Evolutionary conservation across 2,888 invertebrate genomes (phyloP), one percentile per base, ranked within the genome.

Genomic region (Tethea ocularis): DNA sequence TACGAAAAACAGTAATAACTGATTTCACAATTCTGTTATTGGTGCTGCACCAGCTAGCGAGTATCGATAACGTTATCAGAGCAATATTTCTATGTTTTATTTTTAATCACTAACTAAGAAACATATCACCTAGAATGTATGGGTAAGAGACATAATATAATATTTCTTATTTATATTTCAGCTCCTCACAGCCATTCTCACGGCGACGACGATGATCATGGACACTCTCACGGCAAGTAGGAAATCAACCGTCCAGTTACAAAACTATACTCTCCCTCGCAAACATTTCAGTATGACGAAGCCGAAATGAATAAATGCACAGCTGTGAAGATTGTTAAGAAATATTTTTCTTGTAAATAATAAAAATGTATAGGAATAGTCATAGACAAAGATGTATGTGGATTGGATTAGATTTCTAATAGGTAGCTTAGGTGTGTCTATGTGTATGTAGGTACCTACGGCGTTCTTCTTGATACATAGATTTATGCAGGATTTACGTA

Each of bases 131-230:
- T 38, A 10, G 24, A 29, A 15, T 60, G 36, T 15, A 38, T 15
- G 36, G 10, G 1, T 29, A 29, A 29, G 8, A 29, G 1, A 29
- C 8, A 29, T 29, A 29, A 54, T 38, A 55, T 53, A 57, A 52
- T 57, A 51, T 26, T 26, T 52, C n/a, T 61, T 57, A 62, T 60
- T 69, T 67, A 63, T 67, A 61, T 84, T 82, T 24, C 85, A 92
- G 91, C 88, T 64, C 80, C 80, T 1, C 90, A 90, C 78, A 84
- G 78, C 51, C 91, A 85, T 68, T 67, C 70, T 0, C 77, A 82
- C 59, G 71, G 63, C 56, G 59, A 51, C 36, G 65, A 59, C 46
- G 72, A 60, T 22, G 75, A 74, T 59, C 80, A 82, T 58, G 75
- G 76, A 0, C 84, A 87, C 63, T 74, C 78, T 2, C 86, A 88